These are phyloP conservation scores for Dolomedes plantarius DNA, from an alignment of 2,888 invertebrate genomes.

Conservation along the genomic window DNA sequence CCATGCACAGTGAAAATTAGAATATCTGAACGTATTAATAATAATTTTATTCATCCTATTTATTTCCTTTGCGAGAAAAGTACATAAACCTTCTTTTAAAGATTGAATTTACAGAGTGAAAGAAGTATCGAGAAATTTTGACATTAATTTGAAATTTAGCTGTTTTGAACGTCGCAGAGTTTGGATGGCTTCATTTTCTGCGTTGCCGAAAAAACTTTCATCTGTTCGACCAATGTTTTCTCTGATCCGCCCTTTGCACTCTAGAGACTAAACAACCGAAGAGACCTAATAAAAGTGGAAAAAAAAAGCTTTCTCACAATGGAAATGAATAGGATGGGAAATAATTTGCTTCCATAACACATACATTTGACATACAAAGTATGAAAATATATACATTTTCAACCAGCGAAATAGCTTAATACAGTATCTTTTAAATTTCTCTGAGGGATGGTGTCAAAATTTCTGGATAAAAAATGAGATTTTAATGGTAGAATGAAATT, in stretches of 20 bases:
- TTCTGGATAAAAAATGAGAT: too few relatives aligned
- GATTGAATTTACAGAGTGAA: background rate
- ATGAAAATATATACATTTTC: too few relatives aligned
- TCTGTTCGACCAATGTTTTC: background rate
- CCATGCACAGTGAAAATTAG: too few relatives aligned
- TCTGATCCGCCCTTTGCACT: background rate
- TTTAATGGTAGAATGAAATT: too few relatives aligned
- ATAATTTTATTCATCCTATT: constrained; percentile 2
- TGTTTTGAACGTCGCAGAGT: background rate
- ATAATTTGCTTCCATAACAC: too few relatives aligned
- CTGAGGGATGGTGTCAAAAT: too few relatives aligned
- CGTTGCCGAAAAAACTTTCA: background rate
- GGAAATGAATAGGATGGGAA: constrained; percentile 1
- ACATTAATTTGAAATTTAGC: background rate
- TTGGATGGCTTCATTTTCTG: background rate
- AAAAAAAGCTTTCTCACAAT: background rate
- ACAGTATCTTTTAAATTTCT: too few relatives aligned
- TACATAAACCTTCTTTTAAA: background rate
- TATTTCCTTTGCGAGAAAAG: background rate
- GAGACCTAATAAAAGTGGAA: constrained; percentile 12
- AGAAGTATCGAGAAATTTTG: background rate
- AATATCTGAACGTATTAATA: too few relatives aligned
- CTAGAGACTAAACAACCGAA: background rate
- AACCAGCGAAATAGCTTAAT: too few relatives aligned
- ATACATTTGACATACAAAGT: too few relatives aligned